phyloP scores from a whole-genome alignment of 2,888 invertebrate species.

The Stenodera caucasica region DNA sequence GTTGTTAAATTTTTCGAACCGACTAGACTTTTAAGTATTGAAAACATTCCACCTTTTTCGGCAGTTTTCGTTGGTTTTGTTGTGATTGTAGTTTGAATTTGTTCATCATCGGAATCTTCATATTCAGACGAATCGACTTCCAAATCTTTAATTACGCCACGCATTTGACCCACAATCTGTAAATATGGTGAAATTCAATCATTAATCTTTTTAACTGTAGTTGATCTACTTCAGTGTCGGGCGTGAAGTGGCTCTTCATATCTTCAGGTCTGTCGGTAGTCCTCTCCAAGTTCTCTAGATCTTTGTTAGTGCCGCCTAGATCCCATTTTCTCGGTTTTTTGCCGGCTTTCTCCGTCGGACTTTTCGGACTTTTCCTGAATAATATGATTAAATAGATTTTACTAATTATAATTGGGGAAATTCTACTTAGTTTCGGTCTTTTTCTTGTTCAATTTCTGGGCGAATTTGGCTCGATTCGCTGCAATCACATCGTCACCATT shows the following conservation, averaged over 20 bases:
- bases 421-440: conserved; percentile 65
- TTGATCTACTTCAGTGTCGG: conserved; percentile 65
- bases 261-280: conserved; percentile 75
- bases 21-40: conserved; percentile 82
- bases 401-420: conserved; percentile 9
- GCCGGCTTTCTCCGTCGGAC: conserved; percentile 67
- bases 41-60: conserved; percentile 69
- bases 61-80: conserved; percentile 35
- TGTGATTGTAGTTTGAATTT: conserved; percentile 50
- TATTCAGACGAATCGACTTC: conserved; percentile 77
- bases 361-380: conserved; percentile 58
- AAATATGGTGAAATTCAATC: conserved; percentile 23
- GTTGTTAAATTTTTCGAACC: conserved; percentile 83
- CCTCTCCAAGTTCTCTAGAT: conserved; percentile 78
- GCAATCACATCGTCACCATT: conserved; percentile 70
- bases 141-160: conserved; percentile 78
- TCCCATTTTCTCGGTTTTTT: conserved; percentile 94
- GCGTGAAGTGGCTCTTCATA: conserved; percentile 61
- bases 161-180: conserved; percentile 81
- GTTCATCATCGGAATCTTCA: conserved; percentile 65
- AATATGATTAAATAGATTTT: too few species aligned
- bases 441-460: conserved; percentile 73
- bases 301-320: conserved; percentile 75
- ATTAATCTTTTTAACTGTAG: neutral
- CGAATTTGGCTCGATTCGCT: conserved; percentile 77